Evolutionary conservation across 2,888 invertebrate genomes (phyloP), one percentile per base, ranked within the genome.

Genomic region (Apodemia duryi): DNA sequence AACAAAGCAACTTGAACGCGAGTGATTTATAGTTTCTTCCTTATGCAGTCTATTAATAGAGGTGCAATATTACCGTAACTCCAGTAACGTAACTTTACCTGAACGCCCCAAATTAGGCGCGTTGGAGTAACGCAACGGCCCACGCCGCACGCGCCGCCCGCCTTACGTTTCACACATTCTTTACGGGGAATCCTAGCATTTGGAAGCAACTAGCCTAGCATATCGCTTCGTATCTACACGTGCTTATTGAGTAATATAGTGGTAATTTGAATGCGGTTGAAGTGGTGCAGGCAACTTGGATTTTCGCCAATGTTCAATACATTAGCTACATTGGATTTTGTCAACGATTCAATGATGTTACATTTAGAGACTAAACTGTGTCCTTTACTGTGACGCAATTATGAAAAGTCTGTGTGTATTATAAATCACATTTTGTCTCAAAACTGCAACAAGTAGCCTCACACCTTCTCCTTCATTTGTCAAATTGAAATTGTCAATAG

Each of bases 51-150:
- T 91, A 91, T 87, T 82, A 84, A 83, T 90, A 90, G 87, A 81
- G 77, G 77, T 88, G 88, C 87, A 89, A 77, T 78, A 71, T 74
- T 78, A 49, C 13, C 49, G 49, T 49, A 49, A 49, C 85, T 91
- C 88, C 89, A 89, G 91, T 90, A 90, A 90, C 87, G 91, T 90
- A 90, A 91, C 87, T 89, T 91, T 91, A 91, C 92, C 91, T 91
- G 91, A 82, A 88, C 86, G 82, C 79, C 83, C 92, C 90, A 92
- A 92, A 92, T 93, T 93, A 93, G 93, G 93, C 82, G 90, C 88
- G 90, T 84, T 84, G 82, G 74, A 77, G 74, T 83, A 85, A 79
- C 84, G 79, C 83, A 85, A 79, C 84, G 79, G 74, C 78, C 78
- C 75, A 78, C 80, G 72, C 76, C 78, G 79, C 77, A 79, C 80